Evolutionary conservation across 2,797 vertebrate genomes (phyloP).

Genomic region (Todus mexicanus): DNA sequence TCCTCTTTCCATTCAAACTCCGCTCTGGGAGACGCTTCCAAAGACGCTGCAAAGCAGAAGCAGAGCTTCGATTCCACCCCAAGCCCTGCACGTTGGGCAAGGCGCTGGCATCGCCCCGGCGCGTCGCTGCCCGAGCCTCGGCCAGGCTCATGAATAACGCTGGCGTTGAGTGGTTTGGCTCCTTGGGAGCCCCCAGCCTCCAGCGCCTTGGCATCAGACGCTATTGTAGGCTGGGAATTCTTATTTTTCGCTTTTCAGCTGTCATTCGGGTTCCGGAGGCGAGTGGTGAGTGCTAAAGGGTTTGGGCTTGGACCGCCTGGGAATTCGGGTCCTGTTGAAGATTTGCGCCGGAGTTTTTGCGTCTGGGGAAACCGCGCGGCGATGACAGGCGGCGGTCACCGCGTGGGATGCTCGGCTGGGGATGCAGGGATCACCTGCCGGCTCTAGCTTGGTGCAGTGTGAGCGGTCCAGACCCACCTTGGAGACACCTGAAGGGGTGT

Average conservation of each 20-base stretch:
- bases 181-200: background rate
- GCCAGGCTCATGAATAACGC: background rate
- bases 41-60: background rate
- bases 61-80: background rate
- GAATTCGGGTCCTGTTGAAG: background rate
- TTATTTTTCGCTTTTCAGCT: background rate
- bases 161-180: background rate
- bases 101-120: background rate
- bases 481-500: background rate
- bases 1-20: background rate
- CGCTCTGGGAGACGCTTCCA: rapidly evolving
- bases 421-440: background rate
- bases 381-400: background rate
- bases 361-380: rapidly evolving
- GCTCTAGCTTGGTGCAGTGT: rapidly evolving
- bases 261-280: background rate
- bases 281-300: background rate
- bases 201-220: background rate
- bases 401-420: background rate
- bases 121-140: background rate
- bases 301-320: background rate
- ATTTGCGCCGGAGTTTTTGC: background rate
- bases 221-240: background rate
- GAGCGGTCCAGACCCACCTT: background rate
- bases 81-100: background rate